Evolutionary conservation across 2,888 invertebrate genomes (phyloP).

Genomic region (Ypsolopha sequella): DNA sequence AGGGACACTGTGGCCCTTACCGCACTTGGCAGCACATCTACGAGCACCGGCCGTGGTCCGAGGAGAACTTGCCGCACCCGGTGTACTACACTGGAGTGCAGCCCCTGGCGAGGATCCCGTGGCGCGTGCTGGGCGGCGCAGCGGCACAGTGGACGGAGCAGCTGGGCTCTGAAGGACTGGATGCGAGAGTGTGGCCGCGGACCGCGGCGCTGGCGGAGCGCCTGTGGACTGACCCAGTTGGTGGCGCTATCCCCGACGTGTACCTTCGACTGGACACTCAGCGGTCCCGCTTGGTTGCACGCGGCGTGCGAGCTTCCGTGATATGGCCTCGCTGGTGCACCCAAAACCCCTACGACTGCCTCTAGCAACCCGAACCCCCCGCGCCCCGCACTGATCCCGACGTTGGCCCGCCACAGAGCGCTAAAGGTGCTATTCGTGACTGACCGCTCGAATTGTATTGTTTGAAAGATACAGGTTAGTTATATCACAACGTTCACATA

Average conservation of each 20-base stretch:
- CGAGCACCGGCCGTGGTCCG: slow-evolving; percentile 83
- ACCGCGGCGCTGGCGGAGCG: slow-evolving; percentile 86
- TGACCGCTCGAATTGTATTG: not conserved
- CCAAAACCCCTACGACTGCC: slow-evolving; percentile 81
- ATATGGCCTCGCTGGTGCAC: slow-evolving; percentile 84
- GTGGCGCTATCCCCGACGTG: slow-evolving; percentile 68
- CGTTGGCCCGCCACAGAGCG: not conserved
- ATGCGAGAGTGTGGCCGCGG: slow-evolving; percentile 86
- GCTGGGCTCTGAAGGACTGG: slow-evolving; percentile 78
- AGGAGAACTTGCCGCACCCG: slow-evolving; percentile 34
- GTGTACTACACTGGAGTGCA: slow-evolving; percentile 38
- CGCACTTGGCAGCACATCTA: slow-evolving; percentile 90
- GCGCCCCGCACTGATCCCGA: not conserved
- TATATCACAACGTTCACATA: too few relatives aligned
- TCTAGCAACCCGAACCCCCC: slow-evolving; percentile 32
- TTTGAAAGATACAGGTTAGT: too few relatives aligned
- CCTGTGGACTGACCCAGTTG: slow-evolving; percentile 75
- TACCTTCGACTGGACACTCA: slow-evolving; percentile 78
- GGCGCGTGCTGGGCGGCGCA: slow-evolving; percentile 77
- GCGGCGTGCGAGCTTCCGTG: slow-evolving; percentile 77
- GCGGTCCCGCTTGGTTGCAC: slow-evolving; percentile 71
- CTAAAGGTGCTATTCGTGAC: not conserved
- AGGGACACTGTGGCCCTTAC: slow-evolving; percentile 90
- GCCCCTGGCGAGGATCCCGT: slow-evolving; percentile 46
- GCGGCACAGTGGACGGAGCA: slow-evolving; percentile 91